Evolutionary conservation across 2,797 vertebrate genomes (phyloP).

Genomic region (Sandelia bainsii): DNA sequence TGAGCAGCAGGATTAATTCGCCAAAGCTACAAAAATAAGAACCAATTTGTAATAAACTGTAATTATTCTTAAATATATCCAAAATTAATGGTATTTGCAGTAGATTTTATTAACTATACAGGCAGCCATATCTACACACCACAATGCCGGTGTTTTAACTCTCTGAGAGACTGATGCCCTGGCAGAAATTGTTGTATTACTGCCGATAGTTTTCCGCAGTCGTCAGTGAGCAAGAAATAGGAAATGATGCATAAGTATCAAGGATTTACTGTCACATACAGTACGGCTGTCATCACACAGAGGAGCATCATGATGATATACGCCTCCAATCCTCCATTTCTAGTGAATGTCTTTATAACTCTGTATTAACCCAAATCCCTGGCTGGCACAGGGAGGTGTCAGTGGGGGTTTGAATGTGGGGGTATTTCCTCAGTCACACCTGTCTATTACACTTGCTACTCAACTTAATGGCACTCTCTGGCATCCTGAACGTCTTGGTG

Average conservation of each 20-base stretch:
- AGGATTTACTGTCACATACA: conserved; percentile 77
- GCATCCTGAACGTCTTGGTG: conserved; percentile 48
- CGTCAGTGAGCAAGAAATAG: conserved; percentile 58
- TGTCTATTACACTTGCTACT: conserved; percentile 68
- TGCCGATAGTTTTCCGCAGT: conserved; percentile 48
- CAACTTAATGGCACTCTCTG: conserved; percentile 70
- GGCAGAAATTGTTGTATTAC: conserved; percentile 57
- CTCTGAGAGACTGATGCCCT: conserved; percentile 62
- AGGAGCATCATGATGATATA: conserved; percentile 72
- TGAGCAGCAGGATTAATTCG: neutral
- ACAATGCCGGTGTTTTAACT: conserved; percentile 33
- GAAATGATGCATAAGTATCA: conserved; percentile 76
- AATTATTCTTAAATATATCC: conserved; percentile 1
- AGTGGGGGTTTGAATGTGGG: conserved; percentile 54
- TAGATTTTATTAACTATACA: neutral
- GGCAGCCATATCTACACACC: conserved; percentile 23
- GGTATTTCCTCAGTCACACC: conserved; percentile 71
- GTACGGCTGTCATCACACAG: conserved; percentile 68
- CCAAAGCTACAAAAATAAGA: neutral
- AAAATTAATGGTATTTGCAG: neutral
- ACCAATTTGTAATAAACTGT: neutral
- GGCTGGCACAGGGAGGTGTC: conserved; percentile 59
- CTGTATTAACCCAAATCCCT: conserved; percentile 79
- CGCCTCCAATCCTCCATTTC: conserved; percentile 64
- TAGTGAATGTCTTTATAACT: conserved; percentile 74